Conservation (phyloP, 2,797 vertebrate genomes). For the Cryptoprocta ferox region DNA sequence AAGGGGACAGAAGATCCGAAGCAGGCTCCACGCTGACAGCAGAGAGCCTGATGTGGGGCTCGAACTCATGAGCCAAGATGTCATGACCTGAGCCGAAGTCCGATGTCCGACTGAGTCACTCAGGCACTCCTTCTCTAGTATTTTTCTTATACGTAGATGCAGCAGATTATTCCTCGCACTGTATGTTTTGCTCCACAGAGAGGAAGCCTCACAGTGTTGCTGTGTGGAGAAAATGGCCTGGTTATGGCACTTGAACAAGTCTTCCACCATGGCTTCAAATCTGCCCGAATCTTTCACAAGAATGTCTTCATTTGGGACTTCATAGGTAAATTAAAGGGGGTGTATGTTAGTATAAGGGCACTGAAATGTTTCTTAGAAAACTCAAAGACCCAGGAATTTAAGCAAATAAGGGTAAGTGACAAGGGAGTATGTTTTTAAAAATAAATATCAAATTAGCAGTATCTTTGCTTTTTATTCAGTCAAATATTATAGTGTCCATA, state of each 20-base stretch:
- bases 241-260: constrained; percentile 96
- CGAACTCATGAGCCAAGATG: no score
- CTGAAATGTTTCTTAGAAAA: constrained; percentile 4
- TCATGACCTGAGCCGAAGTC: no score
- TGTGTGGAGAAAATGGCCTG: constrained; percentile 96
- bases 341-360: not conserved
- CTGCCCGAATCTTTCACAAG: constrained; percentile 96
- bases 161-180: not conserved
- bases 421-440: not conserved
- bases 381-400: not conserved
- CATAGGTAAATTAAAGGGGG: constrained; percentile 89
- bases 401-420: not conserved
- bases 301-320: constrained; percentile 99
- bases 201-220: constrained; percentile 94
- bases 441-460: not conserved
- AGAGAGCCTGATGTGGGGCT: no score
- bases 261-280: constrained; percentile 96
- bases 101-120: no score
- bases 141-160: not conserved
- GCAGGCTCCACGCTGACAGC: no score
- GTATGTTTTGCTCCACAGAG: constrained; percentile 87
- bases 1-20: no score
- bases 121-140: no score
- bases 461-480: not conserved
- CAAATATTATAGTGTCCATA: not conserved